Percentiles rank a stretch among this genome's conserved stretches.
Evolutionary conservation across 2,797 vertebrate genomes (phyloP).

Genomic region (Odontamblyopus lacepedii): DNA sequence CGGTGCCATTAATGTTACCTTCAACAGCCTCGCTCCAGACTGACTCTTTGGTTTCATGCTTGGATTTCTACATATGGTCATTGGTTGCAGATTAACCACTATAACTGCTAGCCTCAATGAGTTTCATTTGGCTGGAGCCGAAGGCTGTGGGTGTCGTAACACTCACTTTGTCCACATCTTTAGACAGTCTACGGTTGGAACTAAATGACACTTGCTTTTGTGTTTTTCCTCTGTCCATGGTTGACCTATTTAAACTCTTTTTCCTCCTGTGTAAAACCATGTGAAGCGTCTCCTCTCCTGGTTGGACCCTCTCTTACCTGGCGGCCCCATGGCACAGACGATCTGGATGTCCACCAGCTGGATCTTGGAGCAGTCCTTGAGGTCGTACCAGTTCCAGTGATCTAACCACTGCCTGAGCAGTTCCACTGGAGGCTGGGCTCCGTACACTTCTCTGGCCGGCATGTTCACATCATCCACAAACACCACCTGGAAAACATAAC

Average conservation of each 20-base stretch:
- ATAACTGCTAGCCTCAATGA: no score
- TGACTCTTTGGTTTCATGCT: no score
- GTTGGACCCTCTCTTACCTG: conserved; percentile 74
- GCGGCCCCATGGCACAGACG: conserved; percentile 91
- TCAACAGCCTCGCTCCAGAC: no score
- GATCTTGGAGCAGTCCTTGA: conserved; percentile 87
- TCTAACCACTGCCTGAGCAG: conserved; percentile 92
- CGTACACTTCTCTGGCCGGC: conserved; percentile 89
- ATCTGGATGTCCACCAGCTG: conserved; percentile 87
- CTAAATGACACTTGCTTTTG: neutral
- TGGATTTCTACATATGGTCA: no score
- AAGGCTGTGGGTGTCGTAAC: no score
- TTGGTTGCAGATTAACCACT: no score
- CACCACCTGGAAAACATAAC: conserved; percentile 76
- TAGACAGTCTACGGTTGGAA: no score
- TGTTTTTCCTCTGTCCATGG: neutral
- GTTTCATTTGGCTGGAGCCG: no score
- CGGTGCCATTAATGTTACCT: no score
- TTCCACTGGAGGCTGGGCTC: conserved; percentile 92
- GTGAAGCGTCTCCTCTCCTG: neutral
- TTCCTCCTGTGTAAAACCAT: neutral
- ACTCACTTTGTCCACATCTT: no score
- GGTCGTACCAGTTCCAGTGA: conserved; percentile 93
- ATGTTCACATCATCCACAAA: conserved; percentile 96
- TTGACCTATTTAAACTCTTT: neutral